A percentile compares a stretch with the other conserved stretches of the same genome.
Evolutionary conservation across 2,797 vertebrate genomes (phyloP).

Genomic region (Arnoldichthys spilopterus): DNA sequence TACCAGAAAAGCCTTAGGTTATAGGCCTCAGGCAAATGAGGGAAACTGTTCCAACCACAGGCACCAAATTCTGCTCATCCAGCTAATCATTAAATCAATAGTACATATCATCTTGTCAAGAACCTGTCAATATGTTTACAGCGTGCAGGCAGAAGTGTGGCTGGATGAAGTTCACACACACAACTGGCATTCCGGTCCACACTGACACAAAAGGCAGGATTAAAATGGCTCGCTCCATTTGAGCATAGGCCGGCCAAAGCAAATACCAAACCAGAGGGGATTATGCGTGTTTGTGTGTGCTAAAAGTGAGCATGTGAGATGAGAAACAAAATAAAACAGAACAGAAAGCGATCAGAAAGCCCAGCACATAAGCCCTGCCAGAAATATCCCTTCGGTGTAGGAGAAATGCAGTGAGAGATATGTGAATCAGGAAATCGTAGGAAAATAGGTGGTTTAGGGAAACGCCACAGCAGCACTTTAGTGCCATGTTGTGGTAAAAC

Average conservation of each 20-base stretch:
- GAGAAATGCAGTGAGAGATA: background rate
- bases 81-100: background rate
- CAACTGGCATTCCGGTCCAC: slow-evolving; percentile 37
- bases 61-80: background rate
- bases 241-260: slow-evolving; percentile 26
- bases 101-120: background rate
- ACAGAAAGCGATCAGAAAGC: slow-evolving; percentile 20
- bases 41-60: background rate
- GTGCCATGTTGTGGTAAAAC: slow-evolving; percentile 69
- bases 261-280: slow-evolving; percentile 29
- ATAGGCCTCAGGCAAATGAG: background rate
- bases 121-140: slow-evolving; percentile 1
- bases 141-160: slow-evolving; percentile 2
- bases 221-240: slow-evolving; percentile 43
- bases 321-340: slow-evolving; percentile 8
- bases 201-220: slow-evolving; percentile 35
- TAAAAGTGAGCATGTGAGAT: slow-evolving; percentile 4
- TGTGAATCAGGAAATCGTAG: background rate
- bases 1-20: too few relatives aligned
- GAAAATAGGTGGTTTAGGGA: background rate
- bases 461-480: slow-evolving; percentile 51
- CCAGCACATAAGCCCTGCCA: background rate
- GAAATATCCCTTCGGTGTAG: background rate
- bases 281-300: slow-evolving; percentile 11
- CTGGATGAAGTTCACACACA: slow-evolving; percentile 8